phyloP scores from a whole-genome alignment of 2,888 invertebrate species.

The Dascillus cervinus region DNA sequence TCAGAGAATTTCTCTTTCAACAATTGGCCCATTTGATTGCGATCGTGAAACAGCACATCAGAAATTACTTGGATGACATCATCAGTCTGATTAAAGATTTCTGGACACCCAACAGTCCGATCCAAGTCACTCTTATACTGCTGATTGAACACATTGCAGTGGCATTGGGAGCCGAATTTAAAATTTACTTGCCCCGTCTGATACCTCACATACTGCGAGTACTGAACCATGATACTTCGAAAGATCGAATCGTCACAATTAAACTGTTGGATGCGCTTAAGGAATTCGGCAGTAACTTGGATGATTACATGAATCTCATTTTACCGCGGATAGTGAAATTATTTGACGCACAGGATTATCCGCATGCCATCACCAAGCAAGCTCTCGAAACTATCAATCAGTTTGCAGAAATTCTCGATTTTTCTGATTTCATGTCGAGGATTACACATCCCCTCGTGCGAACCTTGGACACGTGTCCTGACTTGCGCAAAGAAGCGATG shows the following conservation, averaged over 20 bases:
- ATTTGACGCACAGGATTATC: conserved; percentile 83
- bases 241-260: conserved; percentile 73
- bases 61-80: conserved; percentile 92
- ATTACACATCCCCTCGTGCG: conserved; percentile 92
- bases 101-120: conserved; percentile 80
- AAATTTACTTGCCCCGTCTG: conserved; percentile 81
- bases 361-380: conserved; percentile 66
- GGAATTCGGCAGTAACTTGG: conserved; percentile 90
- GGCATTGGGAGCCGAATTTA: conserved; percentile 93
- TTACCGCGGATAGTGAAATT: conserved; percentile 90
- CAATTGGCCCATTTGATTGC: conserved; percentile 89
- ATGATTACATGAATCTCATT: conserved; percentile 92
- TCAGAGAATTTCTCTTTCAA: conserved; percentile 90
- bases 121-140: conserved; percentile 82
- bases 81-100: conserved; percentile 88
- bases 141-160: conserved; percentile 90
- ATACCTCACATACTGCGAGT: conserved; percentile 92
- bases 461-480: conserved; percentile 72
- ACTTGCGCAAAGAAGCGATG: conserved; percentile 75
- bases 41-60: conserved; percentile 94
- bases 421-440: conserved; percentile 84
- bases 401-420: conserved; percentile 82
- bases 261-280: conserved; percentile 81
- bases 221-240: conserved; percentile 83
- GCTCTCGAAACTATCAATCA: conserved; percentile 84